A percentile compares a stretch with the other conserved stretches of the same genome.
These are phyloP conservation scores for Venturia canescens DNA, from an alignment of 1,140 invertebrate genomes.

Conservation along the genomic window DNA sequence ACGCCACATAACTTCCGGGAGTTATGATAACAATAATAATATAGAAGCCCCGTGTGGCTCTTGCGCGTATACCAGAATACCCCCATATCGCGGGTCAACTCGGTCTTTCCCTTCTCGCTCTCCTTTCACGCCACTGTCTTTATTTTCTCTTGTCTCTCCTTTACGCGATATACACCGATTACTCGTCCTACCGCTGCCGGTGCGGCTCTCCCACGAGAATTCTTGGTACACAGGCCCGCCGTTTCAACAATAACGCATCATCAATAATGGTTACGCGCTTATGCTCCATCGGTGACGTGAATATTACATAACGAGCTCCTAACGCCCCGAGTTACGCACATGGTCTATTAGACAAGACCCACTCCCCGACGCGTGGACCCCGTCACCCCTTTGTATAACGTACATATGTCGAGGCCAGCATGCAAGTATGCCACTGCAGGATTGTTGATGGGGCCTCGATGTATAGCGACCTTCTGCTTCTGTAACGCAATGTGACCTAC, in stretches of 20 bases:
- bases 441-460: background rate
- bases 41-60: background rate
- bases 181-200: background rate
- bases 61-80: background rate
- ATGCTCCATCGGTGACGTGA: constrained; percentile 43
- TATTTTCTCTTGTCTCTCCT: background rate
- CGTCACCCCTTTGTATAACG: background rate
- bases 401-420: background rate
- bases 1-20: constrained; percentile 49
- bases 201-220: background rate
- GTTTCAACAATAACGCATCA: constrained; percentile 50
- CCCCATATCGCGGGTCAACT: background rate
- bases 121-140: background rate
- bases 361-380: background rate
- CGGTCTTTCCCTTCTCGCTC: background rate
- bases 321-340: constrained; percentile 10
- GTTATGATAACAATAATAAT: constrained; percentile 52
- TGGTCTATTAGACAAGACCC: constrained; percentile 18
- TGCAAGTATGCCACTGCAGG: background rate
- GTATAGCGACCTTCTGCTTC: no score
- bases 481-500: no score
- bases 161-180: background rate
- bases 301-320: constrained; percentile 47
- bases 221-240: background rate
- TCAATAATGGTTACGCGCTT: constrained; percentile 46